Evolutionary conservation across 2,797 vertebrate genomes (phyloP).

Genomic region (Sandelia bainsii): DNA sequence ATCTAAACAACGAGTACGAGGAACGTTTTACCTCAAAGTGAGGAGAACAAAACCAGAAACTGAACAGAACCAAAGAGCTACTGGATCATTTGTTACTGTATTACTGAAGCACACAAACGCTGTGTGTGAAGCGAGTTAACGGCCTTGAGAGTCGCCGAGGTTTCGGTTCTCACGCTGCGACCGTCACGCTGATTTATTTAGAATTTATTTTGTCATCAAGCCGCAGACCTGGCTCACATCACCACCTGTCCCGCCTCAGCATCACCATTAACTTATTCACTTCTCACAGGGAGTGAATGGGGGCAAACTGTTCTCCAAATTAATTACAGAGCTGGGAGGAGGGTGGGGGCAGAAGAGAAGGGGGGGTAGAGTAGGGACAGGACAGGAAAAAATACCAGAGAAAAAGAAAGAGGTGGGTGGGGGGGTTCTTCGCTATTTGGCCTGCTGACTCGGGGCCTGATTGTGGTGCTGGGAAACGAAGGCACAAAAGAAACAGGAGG

Average conservation of each 20-base stretch:
- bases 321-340: slow-evolving; percentile 25
- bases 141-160: slow-evolving; percentile 21
- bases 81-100: too few species aligned
- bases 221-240: slow-evolving; percentile 2
- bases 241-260: slow-evolving; percentile 52
- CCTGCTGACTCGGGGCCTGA: slow-evolving; percentile 60
- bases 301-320: slow-evolving; percentile 46
- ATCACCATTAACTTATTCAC: slow-evolving; percentile 42
- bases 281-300: slow-evolving; percentile 34
- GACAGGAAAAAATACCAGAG: slow-evolving; percentile 15
- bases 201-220: slow-evolving; percentile 29
- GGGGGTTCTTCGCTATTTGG: slow-evolving; percentile 26
- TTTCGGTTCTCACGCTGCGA: slow-evolving; percentile 50
- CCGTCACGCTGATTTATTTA: slow-evolving; percentile 33
- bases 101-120: too few species aligned
- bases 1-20: too few species aligned
- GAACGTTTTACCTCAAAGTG: too few species aligned
- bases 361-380: neutral
- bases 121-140: neutral
- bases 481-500: slow-evolving; percentile 81
- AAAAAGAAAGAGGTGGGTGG: slow-evolving; percentile 30
- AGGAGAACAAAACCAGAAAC: too few species aligned
- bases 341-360: neutral
- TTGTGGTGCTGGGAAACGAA: slow-evolving; percentile 77
- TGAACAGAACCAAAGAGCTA: too few species aligned